Conservation (phyloP, 2,888 invertebrate genomes). For the Alloscopus bannaensis region DNA sequence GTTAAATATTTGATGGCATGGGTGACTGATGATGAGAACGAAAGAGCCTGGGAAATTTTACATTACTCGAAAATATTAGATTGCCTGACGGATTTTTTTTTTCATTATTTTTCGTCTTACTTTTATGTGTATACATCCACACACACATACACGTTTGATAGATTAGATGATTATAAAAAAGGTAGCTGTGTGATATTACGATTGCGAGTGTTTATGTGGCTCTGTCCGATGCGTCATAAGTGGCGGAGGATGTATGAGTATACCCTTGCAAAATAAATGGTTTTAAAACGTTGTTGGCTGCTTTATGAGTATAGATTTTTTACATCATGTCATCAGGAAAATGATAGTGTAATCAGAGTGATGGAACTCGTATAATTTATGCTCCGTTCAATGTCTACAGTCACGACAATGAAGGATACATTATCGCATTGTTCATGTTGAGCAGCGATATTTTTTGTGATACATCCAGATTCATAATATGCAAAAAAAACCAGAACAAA, state of each 20-base stretch:
- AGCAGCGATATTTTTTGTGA: constrained; percentile 8
- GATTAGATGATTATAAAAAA: constrained; percentile 36
- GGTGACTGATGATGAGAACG: constrained; percentile 64
- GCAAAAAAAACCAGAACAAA: no score
- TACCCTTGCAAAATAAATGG: no score
- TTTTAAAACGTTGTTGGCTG: no score
- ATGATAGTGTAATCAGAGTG: constrained; percentile 17
- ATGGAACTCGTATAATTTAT: constrained; percentile 8
- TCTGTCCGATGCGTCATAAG: no score
- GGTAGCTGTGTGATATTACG: no score
- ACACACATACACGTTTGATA: constrained; percentile 19
- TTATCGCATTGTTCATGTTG: neutral
- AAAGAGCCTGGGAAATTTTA: constrained; percentile 65
- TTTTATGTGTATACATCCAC: constrained; percentile 12
- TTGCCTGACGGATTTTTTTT: constrained; percentile 46
- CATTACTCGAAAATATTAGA: constrained; percentile 35
- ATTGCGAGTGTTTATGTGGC: no score
- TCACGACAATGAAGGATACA: neutral
- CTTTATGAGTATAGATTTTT: no score
- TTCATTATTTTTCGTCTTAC: constrained; percentile 32
- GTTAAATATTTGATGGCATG: constrained; percentile 47
- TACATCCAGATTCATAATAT: no score
- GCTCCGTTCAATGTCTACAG: neutral
- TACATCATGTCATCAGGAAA: no score
- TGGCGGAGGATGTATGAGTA: no score